Evolutionary conservation across 2,113 vertebrate genomes (phyloP).

Genomic region (Motacilla tschutschensis): DNA sequence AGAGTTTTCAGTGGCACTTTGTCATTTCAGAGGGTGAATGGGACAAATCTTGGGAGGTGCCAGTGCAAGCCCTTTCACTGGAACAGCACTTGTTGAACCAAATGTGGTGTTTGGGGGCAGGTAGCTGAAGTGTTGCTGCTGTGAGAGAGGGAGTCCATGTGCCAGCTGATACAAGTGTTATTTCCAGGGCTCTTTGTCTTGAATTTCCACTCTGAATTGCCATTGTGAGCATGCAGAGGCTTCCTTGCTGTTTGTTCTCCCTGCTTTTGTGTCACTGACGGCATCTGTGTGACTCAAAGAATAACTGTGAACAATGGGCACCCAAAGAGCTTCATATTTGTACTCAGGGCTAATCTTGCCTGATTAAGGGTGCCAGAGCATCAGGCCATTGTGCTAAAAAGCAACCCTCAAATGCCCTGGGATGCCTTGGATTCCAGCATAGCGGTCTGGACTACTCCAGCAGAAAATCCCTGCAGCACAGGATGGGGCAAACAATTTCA

Average conservation of each 20-base stretch:
- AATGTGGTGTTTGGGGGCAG: neutral
- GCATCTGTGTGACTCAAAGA: slow-evolving; percentile 44
- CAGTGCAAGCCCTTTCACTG: neutral
- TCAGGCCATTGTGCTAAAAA: neutral
- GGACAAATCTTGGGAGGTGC: neutral
- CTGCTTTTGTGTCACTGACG: slow-evolving; percentile 17
- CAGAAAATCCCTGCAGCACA: neutral
- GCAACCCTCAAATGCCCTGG: neutral
- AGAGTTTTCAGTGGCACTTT: neutral
- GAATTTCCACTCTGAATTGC: neutral
- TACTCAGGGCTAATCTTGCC: neutral
- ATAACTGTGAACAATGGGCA: slow-evolving; percentile 2
- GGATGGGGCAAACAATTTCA: neutral
- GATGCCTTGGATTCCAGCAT: neutral
- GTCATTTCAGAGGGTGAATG: neutral
- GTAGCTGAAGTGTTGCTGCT: neutral
- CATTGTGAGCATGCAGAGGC: neutral
- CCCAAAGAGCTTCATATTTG: neutral
- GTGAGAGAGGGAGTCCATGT: neutral
- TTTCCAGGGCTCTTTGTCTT: slow-evolving; percentile 36
- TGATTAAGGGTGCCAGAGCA: slow-evolving; percentile 1
- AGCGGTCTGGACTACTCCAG: neutral
- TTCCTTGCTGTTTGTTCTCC: slow-evolving; percentile 40
- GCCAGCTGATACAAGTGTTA: neutral
- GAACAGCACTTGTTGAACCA: neutral